These are phyloP conservation scores for Cantharis rustica DNA, from an alignment of 2,888 invertebrate species.

Conservation along the genomic window DNA sequence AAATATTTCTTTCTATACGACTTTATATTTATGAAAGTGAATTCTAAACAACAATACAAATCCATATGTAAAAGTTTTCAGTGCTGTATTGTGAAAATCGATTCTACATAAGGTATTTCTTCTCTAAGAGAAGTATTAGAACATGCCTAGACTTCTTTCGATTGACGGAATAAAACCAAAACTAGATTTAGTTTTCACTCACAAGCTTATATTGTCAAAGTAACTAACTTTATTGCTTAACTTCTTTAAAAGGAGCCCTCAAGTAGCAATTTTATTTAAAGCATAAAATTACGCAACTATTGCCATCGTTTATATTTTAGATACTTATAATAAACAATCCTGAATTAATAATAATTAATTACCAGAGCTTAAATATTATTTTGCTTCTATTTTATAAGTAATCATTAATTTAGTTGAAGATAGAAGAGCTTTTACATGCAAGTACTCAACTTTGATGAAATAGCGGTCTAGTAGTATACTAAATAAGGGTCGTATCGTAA, in stretches of 20 bases:
- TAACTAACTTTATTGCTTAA: slow-evolving; percentile 8
- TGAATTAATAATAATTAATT: background rate
- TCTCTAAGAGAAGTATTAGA: background rate
- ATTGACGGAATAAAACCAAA: slow-evolving; percentile 11
- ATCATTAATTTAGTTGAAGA: slow-evolving; percentile 7
- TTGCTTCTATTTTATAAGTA: background rate
- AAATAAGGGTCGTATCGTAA: background rate
- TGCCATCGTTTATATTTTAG: background rate
- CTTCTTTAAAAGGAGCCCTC: background rate
- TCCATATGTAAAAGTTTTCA: background rate
- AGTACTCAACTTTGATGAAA: slow-evolving; percentile 4
- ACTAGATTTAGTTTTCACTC: slow-evolving; percentile 9
- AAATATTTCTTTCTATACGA: background rate
- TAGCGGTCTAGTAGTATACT: background rate
- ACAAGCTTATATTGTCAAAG: slow-evolving; percentile 13
- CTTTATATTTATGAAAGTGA: background rate
- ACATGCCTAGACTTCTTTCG: background rate
- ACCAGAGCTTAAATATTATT: background rate
- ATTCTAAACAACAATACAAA: background rate
- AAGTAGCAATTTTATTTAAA: background rate
- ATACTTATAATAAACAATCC: background rate
- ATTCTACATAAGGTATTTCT: background rate
- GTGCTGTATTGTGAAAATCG: background rate
- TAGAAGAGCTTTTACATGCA: background rate
- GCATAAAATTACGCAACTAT: background rate